Evolutionary conservation across 1,140 invertebrate species (phyloP).

Genomic region (Procambarus virginalis): DNA sequence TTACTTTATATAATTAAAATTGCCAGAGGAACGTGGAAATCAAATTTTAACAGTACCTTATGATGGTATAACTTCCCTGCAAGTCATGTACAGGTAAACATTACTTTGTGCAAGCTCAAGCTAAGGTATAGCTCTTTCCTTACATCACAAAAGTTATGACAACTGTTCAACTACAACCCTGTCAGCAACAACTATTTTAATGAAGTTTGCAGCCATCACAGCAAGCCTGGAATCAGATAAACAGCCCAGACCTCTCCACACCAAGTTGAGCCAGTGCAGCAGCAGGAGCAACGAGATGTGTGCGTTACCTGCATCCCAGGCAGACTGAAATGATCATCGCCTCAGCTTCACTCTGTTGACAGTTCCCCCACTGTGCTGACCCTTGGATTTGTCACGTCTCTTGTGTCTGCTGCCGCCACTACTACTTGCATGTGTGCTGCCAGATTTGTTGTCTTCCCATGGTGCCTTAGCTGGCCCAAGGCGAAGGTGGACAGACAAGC

Average conservation of each 20-base stretch:
- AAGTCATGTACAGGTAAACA: not conserved
- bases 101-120: not conserved
- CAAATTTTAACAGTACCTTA: not conserved
- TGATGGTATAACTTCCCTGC: not conserved
- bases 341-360: constrained; percentile 45
- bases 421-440: constrained; percentile 1
- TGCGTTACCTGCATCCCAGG: constrained; percentile 60
- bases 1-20: not conserved
- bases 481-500: constrained; percentile 53
- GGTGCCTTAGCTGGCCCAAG: constrained; percentile 33
- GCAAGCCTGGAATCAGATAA: not conserved
- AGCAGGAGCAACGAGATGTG: constrained; percentile 39
- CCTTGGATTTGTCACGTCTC: constrained; percentile 51
- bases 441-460: constrained; percentile 41
- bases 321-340: constrained; percentile 36
- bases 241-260: constrained; percentile 10
- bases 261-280: constrained; percentile 37
- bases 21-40: not conserved
- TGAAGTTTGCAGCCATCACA: not conserved
- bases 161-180: not conserved
- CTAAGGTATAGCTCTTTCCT: not conserved
- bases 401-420: constrained; percentile 36
- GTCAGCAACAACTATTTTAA: not conserved
- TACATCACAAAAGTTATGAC: not conserved
- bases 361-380: constrained; percentile 27